Conservation (phyloP, 30 jellyfish, hydroid and myxozoan genomes). For the Aurelia aurita complex sp. Pacific region DNA sequence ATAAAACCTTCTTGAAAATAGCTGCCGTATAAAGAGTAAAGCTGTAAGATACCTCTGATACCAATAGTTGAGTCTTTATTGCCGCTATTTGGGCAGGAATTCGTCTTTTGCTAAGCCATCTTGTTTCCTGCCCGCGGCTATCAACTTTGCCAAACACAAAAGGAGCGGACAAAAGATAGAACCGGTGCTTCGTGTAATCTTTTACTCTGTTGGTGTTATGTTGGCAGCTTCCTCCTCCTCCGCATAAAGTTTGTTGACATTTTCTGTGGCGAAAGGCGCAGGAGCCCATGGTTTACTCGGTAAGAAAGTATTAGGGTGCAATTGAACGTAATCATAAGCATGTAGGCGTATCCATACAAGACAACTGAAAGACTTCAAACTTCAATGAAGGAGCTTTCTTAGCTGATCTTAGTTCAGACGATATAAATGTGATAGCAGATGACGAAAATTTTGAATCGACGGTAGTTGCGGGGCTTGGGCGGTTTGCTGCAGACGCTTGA, state of each 20-base stretch:
- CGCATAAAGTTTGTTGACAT: too few relatives aligned
- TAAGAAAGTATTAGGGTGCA: background rate
- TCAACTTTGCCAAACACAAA: background rate
- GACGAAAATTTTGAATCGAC: background rate
- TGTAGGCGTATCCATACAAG: constrained; percentile 7
- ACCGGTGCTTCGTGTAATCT: too few relatives aligned
- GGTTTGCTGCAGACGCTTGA: too few relatives aligned
- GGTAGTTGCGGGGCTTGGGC: too few relatives aligned
- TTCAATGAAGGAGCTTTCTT: background rate
- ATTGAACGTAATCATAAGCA: background rate
- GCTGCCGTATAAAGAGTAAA: too few relatives aligned
- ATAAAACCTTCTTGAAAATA: too few relatives aligned
- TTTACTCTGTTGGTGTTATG: too few relatives aligned
- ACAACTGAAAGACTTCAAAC: background rate
- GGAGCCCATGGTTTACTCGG: background rate
- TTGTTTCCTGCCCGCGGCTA: constrained; percentile 17
- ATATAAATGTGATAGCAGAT: constrained; percentile 3
- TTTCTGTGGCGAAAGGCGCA: too few relatives aligned
- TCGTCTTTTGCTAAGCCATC: constrained; percentile 9
- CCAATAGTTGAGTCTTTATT: too few relatives aligned
- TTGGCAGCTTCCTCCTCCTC: too few relatives aligned
- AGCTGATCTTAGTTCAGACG: background rate
- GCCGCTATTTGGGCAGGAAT: background rate
- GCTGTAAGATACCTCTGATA: too few relatives aligned
- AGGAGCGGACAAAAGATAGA: background rate